Conservation (phyloP, 2,888 invertebrate species). For the Polydesmus complanatus region DNA sequence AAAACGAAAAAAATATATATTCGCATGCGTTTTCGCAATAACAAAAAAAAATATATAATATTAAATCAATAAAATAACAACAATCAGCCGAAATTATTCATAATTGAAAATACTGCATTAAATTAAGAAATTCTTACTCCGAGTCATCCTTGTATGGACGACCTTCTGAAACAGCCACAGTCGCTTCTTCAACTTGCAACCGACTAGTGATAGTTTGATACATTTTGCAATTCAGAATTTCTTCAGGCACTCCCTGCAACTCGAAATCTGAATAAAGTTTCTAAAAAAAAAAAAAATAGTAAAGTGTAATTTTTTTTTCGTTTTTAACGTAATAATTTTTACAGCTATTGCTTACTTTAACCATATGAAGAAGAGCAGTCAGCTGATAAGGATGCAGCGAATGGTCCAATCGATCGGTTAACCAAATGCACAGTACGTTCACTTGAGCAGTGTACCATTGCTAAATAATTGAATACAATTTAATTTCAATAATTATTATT, state of each 20-base stretch:
- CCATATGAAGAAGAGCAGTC: slow-evolving; percentile 87
- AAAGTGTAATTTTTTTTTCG: neutral
- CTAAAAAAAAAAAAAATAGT: slow-evolving; percentile 38
- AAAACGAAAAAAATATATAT: neutral
- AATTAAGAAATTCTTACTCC: slow-evolving; percentile 21
- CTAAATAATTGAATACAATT: slow-evolving; percentile 36
- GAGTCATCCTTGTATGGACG: slow-evolving; percentile 23
- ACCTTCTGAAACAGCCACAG: slow-evolving; percentile 72
- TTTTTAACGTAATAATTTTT: too few species aligned
- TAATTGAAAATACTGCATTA: neutral
- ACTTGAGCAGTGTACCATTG: slow-evolving; percentile 93
- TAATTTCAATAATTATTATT: neutral
- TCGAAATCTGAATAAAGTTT: slow-evolving; percentile 99
- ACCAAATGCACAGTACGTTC: slow-evolving; percentile 83
- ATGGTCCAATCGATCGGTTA: slow-evolving; percentile 80
- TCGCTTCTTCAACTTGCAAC: slow-evolving; percentile 93
- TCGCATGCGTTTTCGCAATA: too few species aligned
- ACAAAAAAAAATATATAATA: neutral
- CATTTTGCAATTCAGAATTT: slow-evolving; percentile 85
- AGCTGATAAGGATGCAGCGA: slow-evolving; percentile 93
- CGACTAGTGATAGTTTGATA: slow-evolving; percentile 85
- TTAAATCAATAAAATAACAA: neutral
- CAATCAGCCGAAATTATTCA: neutral
- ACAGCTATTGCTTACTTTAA: slow-evolving; percentile 50
- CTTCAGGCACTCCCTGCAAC: slow-evolving; percentile 95